Evolutionary conservation across 2,113 vertebrate genomes (phyloP).

Genomic region (Rhinopomastus cyanomelas): DNA sequence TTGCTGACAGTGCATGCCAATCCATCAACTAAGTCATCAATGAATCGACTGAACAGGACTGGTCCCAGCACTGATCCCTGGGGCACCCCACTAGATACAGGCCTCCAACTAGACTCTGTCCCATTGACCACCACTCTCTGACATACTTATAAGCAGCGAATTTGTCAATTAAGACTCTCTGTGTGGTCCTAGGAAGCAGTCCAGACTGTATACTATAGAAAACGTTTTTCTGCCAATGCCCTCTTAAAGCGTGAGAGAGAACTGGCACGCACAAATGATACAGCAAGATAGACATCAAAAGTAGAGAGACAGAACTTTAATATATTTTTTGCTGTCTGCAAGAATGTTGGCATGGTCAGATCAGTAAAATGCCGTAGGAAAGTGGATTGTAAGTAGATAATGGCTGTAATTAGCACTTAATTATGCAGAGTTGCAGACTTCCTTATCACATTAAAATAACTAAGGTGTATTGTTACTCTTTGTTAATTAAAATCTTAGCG

Average conservation of each 20-base stretch:
- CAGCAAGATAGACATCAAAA: background rate
- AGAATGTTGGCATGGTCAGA: background rate
- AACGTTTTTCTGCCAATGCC: background rate
- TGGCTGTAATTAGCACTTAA: background rate
- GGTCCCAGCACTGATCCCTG: no score
- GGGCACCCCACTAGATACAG: no score
- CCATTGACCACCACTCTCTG: no score
- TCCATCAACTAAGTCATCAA: no score
- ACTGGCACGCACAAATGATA: background rate
- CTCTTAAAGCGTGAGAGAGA: background rate
- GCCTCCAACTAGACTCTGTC: no score
- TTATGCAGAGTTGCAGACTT: background rate
- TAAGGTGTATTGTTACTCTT: background rate
- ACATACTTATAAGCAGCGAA: background rate
- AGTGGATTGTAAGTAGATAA: background rate
- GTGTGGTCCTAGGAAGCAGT: background rate
- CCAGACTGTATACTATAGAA: fast-evolving
- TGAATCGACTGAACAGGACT: no score
- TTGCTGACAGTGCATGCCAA: no score
- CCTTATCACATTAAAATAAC: background rate
- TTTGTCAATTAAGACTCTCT: background rate
- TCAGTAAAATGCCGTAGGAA: background rate
- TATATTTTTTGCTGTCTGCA: background rate
- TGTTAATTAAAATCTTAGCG: background rate
- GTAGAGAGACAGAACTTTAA: background rate